Evolutionary conservation across 2,888 invertebrate species (phyloP).

Genomic region (Cecidostiba fungosa): DNA sequence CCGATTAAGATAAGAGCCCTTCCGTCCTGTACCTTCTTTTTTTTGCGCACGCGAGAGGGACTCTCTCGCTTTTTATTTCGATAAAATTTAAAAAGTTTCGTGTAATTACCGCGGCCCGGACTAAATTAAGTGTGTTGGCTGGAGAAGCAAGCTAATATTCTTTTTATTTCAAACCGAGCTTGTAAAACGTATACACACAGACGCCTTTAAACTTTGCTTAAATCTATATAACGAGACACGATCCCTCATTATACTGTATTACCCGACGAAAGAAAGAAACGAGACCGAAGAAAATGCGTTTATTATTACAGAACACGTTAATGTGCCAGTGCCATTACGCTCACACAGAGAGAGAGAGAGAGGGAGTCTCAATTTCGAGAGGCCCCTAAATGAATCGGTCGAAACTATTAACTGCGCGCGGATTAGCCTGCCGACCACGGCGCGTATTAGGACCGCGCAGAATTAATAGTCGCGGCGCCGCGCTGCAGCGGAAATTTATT

Average conservation of each 20-base stretch:
- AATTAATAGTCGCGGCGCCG: slow-evolving; percentile 24
- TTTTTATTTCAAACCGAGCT: background rate
- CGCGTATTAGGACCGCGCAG: slow-evolving; percentile 4
- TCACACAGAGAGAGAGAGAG: too few species aligned
- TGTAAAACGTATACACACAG: too few species aligned
- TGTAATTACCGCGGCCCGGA: slow-evolving; percentile 6
- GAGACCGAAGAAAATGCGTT: background rate
- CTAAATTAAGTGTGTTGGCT: slow-evolving; percentile 15
- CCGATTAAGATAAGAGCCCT: slow-evolving; percentile 56
- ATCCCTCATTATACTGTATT: background rate
- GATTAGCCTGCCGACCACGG: background rate
- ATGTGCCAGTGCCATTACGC: slow-evolving; percentile 6
- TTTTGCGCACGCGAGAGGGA: background rate
- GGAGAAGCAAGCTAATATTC: background rate
- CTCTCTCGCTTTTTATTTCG: slow-evolving; percentile 17
- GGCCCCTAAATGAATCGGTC: slow-evolving; percentile 39
- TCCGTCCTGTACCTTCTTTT: background rate
- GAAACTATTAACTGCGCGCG: slow-evolving; percentile 38
- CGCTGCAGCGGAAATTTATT: slow-evolving; percentile 25
- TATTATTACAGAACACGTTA: slow-evolving; percentile 1
- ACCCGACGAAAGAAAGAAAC: background rate
- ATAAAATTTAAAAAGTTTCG: slow-evolving; percentile 38
- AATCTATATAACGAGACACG: too few species aligned
- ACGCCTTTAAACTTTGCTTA: background rate
- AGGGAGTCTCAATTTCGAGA: background rate